These are phyloP conservation scores for Apotomis capreana DNA, from an alignment of 2,888 invertebrate species.

Conservation along the genomic window DNA sequence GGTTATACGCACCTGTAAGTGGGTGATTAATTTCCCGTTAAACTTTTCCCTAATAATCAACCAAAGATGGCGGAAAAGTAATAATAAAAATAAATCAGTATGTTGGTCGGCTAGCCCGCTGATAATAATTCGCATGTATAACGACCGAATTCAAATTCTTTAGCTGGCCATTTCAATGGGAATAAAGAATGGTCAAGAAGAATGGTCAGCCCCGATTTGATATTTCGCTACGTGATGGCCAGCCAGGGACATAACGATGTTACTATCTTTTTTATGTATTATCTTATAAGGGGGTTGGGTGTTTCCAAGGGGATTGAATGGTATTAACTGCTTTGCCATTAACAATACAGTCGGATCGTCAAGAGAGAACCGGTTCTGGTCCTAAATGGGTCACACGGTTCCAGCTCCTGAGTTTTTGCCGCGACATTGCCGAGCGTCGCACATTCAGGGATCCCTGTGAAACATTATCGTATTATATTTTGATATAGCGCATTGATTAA, in stretches of 20 bases:
- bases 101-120: constrained; percentile 43
- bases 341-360: constrained; percentile 77
- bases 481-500: neutral
- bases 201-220: constrained; percentile 75
- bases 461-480: constrained; percentile 5
- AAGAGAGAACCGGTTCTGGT: constrained; percentile 80
- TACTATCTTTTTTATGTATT: constrained; percentile 78
- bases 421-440: constrained; percentile 49
- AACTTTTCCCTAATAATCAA: constrained; percentile 60
- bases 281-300: constrained; percentile 75
- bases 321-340: constrained; percentile 77
- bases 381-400: constrained; percentile 83
- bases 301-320: constrained; percentile 76
- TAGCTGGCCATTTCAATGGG: constrained; percentile 62
- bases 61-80: constrained; percentile 42
- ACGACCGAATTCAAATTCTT: constrained; percentile 61
- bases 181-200: constrained; percentile 73
- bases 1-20: constrained; percentile 57
- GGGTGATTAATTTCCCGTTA: constrained; percentile 60
- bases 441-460: constrained; percentile 25
- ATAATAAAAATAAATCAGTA: constrained; percentile 48
- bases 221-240: constrained; percentile 73
- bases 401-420: constrained; percentile 74
- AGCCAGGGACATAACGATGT: constrained; percentile 68
- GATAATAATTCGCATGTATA: constrained; percentile 62